Conservation (phyloP, 2,113 vertebrate genomes). For the Oncorhynchus mykiss region DNA sequence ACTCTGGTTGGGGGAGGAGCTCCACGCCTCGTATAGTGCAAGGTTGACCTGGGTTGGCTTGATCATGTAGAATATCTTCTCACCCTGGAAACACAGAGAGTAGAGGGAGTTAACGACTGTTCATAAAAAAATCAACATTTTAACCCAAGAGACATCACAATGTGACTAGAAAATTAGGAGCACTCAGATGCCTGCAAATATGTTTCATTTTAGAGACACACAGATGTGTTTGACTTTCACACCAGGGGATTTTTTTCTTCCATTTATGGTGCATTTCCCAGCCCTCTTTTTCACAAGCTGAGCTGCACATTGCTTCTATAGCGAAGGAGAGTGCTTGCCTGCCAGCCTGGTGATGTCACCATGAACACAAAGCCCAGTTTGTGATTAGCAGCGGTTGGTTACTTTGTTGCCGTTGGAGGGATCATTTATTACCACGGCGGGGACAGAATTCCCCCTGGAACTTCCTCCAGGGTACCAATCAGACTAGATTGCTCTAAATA, state of each 20-base stretch:
- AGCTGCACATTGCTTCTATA: too few species aligned
- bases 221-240: too few species aligned
- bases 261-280: too few species aligned
- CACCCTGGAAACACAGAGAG: constrained; percentile 77
- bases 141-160: too few species aligned
- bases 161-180: too few species aligned
- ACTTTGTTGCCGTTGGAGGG: background rate
- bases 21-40: constrained; percentile 97
- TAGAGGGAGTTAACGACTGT: background rate
- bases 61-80: constrained; percentile 98
- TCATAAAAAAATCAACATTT: too few species aligned
- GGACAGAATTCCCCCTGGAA: background rate
- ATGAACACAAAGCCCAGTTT: background rate
- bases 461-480: constrained; percentile 12
- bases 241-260: too few species aligned
- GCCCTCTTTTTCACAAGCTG: too few species aligned
- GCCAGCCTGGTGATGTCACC: constrained; percentile 1
- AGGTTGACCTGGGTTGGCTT: constrained; percentile 93
- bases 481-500: constrained; percentile 23
- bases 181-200: too few species aligned
- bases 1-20: constrained; percentile 96
- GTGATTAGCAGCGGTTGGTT: background rate
- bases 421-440: background rate
- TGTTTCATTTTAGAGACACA: too few species aligned
- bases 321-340: background rate